Percentiles rank a stretch among this genome's conserved stretches.
Conservation (phyloP, 2,113 vertebrate genomes). For the Actenoides lindsayi region DNA sequence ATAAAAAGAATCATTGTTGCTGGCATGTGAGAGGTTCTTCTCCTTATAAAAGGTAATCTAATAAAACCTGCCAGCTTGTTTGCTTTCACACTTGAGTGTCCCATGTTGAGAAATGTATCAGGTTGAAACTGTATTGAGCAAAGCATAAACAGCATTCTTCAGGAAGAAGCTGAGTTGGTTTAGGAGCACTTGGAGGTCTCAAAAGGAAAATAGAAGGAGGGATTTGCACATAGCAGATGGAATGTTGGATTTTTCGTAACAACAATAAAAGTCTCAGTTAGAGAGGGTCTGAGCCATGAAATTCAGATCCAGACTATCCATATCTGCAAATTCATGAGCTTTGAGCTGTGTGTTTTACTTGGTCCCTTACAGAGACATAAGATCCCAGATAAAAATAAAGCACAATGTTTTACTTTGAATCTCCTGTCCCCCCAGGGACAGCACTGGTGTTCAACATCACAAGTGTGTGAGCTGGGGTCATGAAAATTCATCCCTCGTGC, state of each 20-base stretch:
- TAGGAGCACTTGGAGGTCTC: conserved; percentile 33
- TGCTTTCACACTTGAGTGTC: not conserved
- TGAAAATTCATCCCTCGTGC: not conserved
- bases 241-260: conserved; percentile 24
- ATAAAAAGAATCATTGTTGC: not conserved
- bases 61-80: conserved; percentile 19
- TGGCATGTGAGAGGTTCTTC: not conserved
- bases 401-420: not conserved
- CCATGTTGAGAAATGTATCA: not conserved
- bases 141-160: conserved; percentile 25
- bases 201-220: conserved; percentile 10
- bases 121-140: not conserved
- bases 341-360: not conserved
- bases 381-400: not conserved
- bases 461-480: rapidly evolving
- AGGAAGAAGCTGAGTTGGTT: conserved; percentile 5
- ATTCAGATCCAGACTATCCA: not conserved
- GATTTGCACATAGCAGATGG: conserved; percentile 11
- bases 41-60: not conserved
- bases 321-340: not conserved
- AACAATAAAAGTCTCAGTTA: not conserved
- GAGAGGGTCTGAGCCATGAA: not conserved
- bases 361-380: not conserved
- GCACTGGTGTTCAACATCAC: not conserved
- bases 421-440: not conserved